phyloP scores from a whole-genome alignment of 2,113 vertebrate genomes.

The Caracal caracal region DNA sequence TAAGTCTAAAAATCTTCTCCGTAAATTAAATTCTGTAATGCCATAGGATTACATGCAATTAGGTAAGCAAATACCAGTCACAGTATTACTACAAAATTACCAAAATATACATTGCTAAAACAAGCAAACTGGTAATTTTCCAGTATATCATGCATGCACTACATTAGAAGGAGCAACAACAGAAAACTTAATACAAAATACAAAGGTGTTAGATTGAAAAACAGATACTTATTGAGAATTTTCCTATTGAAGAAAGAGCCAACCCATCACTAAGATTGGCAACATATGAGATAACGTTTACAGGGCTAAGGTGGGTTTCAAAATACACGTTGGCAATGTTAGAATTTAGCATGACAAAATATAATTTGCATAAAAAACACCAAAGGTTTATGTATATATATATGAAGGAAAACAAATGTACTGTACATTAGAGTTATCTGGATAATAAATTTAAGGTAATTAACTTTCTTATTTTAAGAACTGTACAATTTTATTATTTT shows the following conservation, averaged over 20 bases:
- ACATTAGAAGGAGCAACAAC: background rate
- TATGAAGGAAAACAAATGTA: background rate
- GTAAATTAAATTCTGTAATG: slow-evolving; percentile 43
- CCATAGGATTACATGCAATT: background rate
- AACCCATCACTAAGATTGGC: background rate
- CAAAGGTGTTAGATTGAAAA: background rate
- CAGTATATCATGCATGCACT: fast-evolving
- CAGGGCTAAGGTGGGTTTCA: background rate
- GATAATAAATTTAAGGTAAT: background rate
- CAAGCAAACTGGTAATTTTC: background rate
- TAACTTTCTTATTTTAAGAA: slow-evolving; percentile 4
- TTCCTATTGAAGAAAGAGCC: background rate
- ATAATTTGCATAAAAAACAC: background rate
- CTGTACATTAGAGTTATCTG: background rate
- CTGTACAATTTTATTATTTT: background rate
- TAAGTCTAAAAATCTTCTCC: slow-evolving; percentile 1
- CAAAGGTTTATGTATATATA: background rate
- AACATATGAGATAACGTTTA: background rate
- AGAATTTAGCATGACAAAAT: background rate
- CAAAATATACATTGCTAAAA: background rate
- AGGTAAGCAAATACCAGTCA: background rate
- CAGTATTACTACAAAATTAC: background rate
- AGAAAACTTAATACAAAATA: background rate
- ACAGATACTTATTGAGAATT: background rate
- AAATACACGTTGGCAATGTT: background rate